Evolutionary conservation across 2,888 invertebrate genomes (phyloP), one percentile per base, ranked within the genome.

Genomic region (Diaphora mendica): DNA sequence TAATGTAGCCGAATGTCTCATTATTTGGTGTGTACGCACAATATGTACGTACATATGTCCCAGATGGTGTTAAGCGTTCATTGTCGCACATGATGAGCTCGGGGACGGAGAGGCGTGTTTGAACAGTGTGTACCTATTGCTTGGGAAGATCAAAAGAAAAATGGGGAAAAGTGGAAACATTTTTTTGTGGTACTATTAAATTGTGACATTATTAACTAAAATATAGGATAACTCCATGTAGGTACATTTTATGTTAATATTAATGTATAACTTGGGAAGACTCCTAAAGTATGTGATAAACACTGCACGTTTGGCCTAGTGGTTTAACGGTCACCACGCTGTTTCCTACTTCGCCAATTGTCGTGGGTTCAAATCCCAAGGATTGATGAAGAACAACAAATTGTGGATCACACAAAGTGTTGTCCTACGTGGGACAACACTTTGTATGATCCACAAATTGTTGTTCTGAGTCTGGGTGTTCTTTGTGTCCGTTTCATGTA

Each of bases 81-180:
- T 64, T 64, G 33, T 59, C n/a, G 48, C 20, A 48, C 30, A 17
- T 68, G 48, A 68, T 48, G 67, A 68, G 44, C 48, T 48, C 67
- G 67, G 67, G 67, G 67, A 68, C 44, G 8, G 7, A 17, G 67
- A 26, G 30, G 17, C 68, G 4, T 33, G 23, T 17, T 68, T 3
- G 8, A 51, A 33, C 30, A 33, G 30, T 26, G 17, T 62, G 7
- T n/a, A n/a, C n/a, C n/a, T 30, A 62, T 30, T 30, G 15, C 30
- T 62, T 7, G 30, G 30, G 3, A 59, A 59, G 26, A 59, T 59
- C 59, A 59, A 59, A n/a, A 59, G 26, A 26, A 30, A 42, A 13
- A 30, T 4, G 30, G 9, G 23, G 23, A 51, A 51, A 51, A 51
- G 8, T 23, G 23, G 5, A 51, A 9, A 23, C 9, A 48, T 9